Base-by-base conservation (phyloP, 2,888 invertebrate species). In the Sinodicranocentrus sp. region DNA sequence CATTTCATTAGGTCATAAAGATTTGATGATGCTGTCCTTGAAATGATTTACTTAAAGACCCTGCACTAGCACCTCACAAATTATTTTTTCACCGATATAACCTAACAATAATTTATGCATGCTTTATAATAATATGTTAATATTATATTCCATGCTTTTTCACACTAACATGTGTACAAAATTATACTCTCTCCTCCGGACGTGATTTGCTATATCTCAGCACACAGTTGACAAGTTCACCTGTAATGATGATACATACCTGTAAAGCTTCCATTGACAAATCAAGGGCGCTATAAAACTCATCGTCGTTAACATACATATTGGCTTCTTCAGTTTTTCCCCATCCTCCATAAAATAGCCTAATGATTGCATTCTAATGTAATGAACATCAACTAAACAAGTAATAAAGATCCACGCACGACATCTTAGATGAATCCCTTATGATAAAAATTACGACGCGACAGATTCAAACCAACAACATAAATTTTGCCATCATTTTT, bases 241-340 rank as follows among this genome's bases (percentile, higher is more conserved):
- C 19, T 19, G 19, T 48, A 71, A 57, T 72, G 26, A 57, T 72
- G 25, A 59, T 61, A 44, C 26, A 19, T 25, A 39, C 21, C 28
- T 8, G 52, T 28, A 72, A 57, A 26, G 1, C 28, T 73, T 61
- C 28, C 44, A 72, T 63, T 73, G 73, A 13, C 1, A 28, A 48
- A 61, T 73, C 73, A 73, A 73, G 73, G 73, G 73, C 73, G 63
- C 63, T 39, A 48, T 63, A 61, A 73, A 63, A 48, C 44, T 17
- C 19, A 73, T 73, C 73, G 63, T 73, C 44, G 72, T 72, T 72
- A 72, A 59, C 73, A 73, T n/a, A 73, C 39, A 63, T 70, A 33
- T 73, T 28, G 54, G 44, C 44, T 73, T 63, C 48, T 43, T 61
- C 73, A 73, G 15, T 72, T 73, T 73, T 72, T 72, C 39, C 13